Percentiles rank a stretch among this genome's conserved stretches.
Evolutionary conservation across 2,797 vertebrate species (phyloP).

Genomic region (Fringilla coelebs): DNA sequence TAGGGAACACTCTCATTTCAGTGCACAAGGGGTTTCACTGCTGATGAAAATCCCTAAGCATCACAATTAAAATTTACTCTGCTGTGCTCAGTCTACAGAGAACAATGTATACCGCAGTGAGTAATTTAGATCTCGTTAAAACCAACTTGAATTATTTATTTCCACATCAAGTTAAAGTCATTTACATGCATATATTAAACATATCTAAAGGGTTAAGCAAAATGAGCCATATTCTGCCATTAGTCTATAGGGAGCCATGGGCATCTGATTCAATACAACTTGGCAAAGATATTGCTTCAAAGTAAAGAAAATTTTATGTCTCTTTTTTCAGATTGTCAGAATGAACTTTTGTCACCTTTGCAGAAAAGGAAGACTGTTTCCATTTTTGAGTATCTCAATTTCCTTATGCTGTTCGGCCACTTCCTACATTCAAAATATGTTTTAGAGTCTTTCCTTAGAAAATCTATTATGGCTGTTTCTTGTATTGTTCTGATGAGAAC

Average conservation of each 20-base stretch:
- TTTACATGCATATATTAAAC: neutral
- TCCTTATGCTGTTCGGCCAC: neutral
- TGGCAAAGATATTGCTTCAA: neutral
- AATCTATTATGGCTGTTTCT: neutral
- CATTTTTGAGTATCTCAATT: neutral
- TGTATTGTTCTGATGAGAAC: neutral
- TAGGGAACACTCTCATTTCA: conserved; percentile 17
- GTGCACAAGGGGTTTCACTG: neutral
- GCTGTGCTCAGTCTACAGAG: neutral
- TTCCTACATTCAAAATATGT: neutral
- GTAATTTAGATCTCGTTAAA: conserved; percentile 23
- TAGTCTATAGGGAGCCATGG: neutral
- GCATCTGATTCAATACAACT: neutral
- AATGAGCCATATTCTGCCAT: neutral
- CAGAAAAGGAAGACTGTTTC: neutral
- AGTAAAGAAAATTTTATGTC: neutral
- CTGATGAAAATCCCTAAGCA: conserved; percentile 43
- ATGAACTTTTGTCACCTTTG: neutral
- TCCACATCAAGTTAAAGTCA: neutral
- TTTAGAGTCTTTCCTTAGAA: neutral
- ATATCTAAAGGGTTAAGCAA: conserved; percentile 2
- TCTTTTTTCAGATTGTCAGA: neutral
- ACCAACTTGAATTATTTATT: conserved; percentile 2
- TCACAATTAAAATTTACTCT: conserved; percentile 41
- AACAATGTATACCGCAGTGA: neutral